Evolutionary conservation across 23 tunicate species (phyloP).

Genomic region (Ascidia mentula): DNA sequence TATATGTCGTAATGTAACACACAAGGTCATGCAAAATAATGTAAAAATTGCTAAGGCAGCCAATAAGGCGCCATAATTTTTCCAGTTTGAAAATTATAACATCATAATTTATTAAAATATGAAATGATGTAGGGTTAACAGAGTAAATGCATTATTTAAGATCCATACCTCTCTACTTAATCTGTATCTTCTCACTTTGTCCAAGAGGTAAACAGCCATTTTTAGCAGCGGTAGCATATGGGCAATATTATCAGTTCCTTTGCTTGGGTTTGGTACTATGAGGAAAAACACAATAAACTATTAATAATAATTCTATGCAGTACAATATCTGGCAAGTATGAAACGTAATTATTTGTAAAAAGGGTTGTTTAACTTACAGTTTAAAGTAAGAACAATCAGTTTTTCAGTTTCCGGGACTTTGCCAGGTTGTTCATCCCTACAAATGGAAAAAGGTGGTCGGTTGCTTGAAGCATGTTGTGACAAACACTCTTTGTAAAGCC

Average conservation of each 20-base stretch:
- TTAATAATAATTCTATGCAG: not conserved
- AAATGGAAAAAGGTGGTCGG: not conserved
- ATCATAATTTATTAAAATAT: no score
- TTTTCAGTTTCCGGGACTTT: constrained; percentile 57
- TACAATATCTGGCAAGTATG: not conserved
- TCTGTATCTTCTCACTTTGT: constrained; percentile 49
- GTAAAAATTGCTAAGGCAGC: no score
- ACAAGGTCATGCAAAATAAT: no score
- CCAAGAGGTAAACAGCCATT: constrained; percentile 64
- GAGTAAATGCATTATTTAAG: no score
- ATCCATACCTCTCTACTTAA: constrained; percentile 39
- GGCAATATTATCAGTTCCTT: constrained; percentile 4
- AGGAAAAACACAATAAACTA: not conserved
- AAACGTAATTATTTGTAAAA: no score
- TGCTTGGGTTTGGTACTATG: not conserved
- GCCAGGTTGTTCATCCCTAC: constrained; percentile 52
- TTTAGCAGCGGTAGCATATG: constrained; percentile 53
- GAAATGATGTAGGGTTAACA: no score
- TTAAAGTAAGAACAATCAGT: constrained; percentile 40
- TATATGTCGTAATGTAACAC: no score
- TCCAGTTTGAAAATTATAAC: no score
- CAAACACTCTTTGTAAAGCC: no score
- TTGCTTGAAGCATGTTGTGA: no score
- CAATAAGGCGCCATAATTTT: no score
- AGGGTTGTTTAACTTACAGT: constrained; percentile 32